Conservation (phyloP, 2,113 vertebrate genomes). For the Pseudorectes ferrugineus region DNA sequence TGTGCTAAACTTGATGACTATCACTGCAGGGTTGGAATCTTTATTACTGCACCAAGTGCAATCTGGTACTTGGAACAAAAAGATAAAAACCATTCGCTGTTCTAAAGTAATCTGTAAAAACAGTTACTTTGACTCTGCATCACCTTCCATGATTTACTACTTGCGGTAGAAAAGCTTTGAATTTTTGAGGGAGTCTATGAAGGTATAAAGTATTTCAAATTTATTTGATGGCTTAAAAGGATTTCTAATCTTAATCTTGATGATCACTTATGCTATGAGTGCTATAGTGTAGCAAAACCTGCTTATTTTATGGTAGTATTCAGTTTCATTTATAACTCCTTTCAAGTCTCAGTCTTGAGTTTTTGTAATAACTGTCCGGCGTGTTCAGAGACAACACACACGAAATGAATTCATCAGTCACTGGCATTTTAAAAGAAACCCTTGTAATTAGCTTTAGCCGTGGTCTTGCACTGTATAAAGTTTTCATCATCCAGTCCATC, state of each 20-base stretch:
- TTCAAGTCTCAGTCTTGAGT: neutral
- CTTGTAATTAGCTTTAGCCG: neutral
- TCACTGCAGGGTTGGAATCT: slow-evolving; percentile 68
- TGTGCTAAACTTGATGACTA: slow-evolving; percentile 68
- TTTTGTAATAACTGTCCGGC: neutral
- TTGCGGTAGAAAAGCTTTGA: slow-evolving; percentile 33
- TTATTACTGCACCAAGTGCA: slow-evolving; percentile 71
- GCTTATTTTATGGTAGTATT: slow-evolving; percentile 24
- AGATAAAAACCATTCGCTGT: slow-evolving; percentile 60
- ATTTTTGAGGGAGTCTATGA: slow-evolving; percentile 17
- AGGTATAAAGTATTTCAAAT: slow-evolving; percentile 17
- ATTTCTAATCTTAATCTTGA: slow-evolving; percentile 17
- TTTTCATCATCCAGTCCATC: neutral
- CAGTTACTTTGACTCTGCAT: slow-evolving; percentile 44
- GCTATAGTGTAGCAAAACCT: neutral
- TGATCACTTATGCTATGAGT: neutral
- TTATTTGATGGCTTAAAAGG: slow-evolving; percentile 46
- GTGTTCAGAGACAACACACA: neutral
- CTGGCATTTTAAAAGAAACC: neutral
- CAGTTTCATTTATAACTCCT: neutral
- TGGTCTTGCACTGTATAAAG: neutral
- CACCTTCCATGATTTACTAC: slow-evolving; percentile 57
- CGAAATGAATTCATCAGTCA: neutral
- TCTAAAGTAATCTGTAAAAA: slow-evolving; percentile 66
- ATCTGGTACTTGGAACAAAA: slow-evolving; percentile 68